phyloP scores from a whole-genome alignment of 2,113 vertebrate species.

The Aplodontia rufa region DNA sequence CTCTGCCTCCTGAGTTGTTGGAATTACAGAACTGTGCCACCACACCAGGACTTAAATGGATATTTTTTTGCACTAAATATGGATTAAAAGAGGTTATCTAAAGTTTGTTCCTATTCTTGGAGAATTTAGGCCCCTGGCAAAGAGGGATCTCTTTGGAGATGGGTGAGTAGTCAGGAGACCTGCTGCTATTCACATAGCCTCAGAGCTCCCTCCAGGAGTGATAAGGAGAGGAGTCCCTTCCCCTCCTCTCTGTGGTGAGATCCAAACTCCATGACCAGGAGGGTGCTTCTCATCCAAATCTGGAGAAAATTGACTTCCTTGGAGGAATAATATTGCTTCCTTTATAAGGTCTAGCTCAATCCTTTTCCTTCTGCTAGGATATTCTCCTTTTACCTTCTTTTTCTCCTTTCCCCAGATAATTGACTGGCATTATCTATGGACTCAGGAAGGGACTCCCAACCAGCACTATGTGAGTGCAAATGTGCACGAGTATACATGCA shows the following conservation, averaged over 20 bases:
- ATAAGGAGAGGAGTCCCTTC: accelerated
- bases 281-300: neutral
- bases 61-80: neutral
- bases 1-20: too few relatives aligned
- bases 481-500: neutral
- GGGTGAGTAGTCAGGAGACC: too few relatives aligned
- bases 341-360: neutral
- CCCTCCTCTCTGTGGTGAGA: neutral
- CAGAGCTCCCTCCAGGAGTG: accelerated
- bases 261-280: neutral
- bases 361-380: neutral
- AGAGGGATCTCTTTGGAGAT: neutral
- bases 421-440: neutral
- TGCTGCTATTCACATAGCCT: neutral
- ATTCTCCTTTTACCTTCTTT: neutral
- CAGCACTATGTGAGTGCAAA: neutral
- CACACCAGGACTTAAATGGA: too few relatives aligned
- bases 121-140: neutral
- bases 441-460: neutral
- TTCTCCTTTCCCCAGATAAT: neutral
- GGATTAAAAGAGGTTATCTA: neutral
- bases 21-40: too few relatives aligned
- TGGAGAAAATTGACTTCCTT: neutral
- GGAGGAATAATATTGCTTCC: neutral
- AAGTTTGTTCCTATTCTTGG: neutral